Evolutionary conservation across 2,888 invertebrate genomes (phyloP).

Genomic region (Iselma pallidipennis): DNA sequence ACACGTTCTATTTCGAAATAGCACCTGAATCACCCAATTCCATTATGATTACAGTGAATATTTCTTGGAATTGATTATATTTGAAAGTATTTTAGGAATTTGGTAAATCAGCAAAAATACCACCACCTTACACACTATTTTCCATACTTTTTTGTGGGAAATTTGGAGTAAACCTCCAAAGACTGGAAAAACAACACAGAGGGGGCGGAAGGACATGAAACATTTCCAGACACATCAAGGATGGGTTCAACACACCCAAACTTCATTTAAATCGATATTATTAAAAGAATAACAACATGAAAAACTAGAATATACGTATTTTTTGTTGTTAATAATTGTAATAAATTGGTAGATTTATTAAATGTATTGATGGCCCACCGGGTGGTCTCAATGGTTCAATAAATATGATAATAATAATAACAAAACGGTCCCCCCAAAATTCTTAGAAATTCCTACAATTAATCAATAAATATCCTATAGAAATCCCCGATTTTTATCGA

Average conservation of each 20-base stretch:
- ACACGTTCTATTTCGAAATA: neutral
- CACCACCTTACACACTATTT: too few species aligned
- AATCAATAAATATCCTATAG: too few species aligned
- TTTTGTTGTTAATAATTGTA: too few species aligned
- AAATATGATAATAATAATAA: too few species aligned
- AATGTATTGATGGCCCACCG: too few species aligned
- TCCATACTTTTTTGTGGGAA: too few species aligned
- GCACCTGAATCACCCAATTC: neutral
- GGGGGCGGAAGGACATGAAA: conserved; percentile 28
- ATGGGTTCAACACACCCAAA: conserved; percentile 54
- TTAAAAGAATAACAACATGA: conserved; percentile 27
- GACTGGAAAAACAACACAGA: conserved; percentile 24
- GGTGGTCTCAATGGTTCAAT: too few species aligned
- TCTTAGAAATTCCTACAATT: too few species aligned
- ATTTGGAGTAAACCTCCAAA: neutral
- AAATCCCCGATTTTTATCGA: too few species aligned
- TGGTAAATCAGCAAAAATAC: too few species aligned
- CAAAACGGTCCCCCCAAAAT: too few species aligned
- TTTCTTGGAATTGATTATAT: neutral
- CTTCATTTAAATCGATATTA: conserved; percentile 51
- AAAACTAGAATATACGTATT: conserved; percentile 19
- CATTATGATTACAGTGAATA: neutral
- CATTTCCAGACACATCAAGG: conserved; percentile 11
- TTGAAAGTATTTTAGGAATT: neutral
- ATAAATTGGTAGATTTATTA: too few species aligned